phyloP scores from a whole-genome alignment of 2,113 vertebrate species.

The Andinoacara biseriatus region DNA sequence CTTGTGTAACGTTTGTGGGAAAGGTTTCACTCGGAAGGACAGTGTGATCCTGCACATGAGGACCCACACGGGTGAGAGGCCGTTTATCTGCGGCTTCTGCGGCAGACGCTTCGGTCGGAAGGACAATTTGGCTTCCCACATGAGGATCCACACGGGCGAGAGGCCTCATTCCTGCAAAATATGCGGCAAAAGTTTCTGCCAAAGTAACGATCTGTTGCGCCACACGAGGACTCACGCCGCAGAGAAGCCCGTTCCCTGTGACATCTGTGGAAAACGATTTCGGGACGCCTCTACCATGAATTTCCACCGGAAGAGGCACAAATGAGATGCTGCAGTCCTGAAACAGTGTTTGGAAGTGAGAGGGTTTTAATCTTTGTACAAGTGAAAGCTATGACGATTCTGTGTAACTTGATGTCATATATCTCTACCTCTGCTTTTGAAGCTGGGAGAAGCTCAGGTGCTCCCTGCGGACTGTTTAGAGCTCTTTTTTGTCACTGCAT shows the following conservation, averaged over 20 bases:
- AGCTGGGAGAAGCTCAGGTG: too few species aligned
- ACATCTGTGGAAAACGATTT: neutral
- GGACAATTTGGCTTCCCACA: neutral
- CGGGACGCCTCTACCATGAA: neutral
- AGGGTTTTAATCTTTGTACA: neutral
- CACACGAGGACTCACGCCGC: conserved; percentile 5
- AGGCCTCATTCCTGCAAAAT: neutral
- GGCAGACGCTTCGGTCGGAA: neutral
- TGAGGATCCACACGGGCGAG: conserved; percentile 1
- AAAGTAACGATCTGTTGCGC: conserved; percentile 2
- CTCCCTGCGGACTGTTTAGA: neutral
- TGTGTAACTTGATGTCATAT: neutral
- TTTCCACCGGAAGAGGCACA: conserved; percentile 7
- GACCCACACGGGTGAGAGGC: conserved; percentile 9
- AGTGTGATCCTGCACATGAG: neutral
- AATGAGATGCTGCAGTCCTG: neutral
- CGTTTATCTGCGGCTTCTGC: neutral
- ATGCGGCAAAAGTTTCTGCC: conserved; percentile 3
- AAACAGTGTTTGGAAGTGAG: neutral
- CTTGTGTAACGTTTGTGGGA: neutral
- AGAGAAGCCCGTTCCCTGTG: conserved; percentile 1
- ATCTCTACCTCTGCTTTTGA: neutral
- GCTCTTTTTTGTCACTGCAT: fast-evolving
- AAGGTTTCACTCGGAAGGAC: neutral
- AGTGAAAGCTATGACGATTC: fast-evolving